Evolutionary conservation across 2,797 vertebrate species (phyloP).

Genomic region (Ctenopoma kingsleyae): DNA sequence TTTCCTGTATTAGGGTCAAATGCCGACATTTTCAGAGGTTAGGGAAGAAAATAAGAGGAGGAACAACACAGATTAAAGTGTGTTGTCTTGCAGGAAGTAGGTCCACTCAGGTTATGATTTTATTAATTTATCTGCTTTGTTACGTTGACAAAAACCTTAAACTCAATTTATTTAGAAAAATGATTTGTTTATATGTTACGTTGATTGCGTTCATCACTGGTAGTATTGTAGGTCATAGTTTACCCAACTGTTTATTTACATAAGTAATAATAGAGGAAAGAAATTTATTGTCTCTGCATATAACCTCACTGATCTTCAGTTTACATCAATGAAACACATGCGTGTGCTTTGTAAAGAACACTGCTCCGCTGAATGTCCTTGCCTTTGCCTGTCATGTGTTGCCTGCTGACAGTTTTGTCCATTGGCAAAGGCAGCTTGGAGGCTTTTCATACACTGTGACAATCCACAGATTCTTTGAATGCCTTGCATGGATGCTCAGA

Average conservation of each 20-base stretch:
- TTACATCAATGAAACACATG: conserved; percentile 51
- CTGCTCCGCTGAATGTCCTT: conserved; percentile 58
- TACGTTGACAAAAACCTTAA: not conserved
- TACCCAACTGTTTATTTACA: conserved; percentile 28
- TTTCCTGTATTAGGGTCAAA: conserved; percentile 61
- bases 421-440: conserved; percentile 54
- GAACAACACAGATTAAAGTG: conserved; percentile 17
- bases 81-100: conserved; percentile 1
- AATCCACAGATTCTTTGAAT: conserved; percentile 73
- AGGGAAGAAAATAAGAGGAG: conserved; percentile 39
- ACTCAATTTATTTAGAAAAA: not conserved
- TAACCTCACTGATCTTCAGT: conserved; percentile 40
- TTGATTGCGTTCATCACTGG: not conserved
- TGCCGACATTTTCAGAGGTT: conserved; percentile 52
- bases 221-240: conserved; percentile 13
- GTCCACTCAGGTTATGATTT: not conserved
- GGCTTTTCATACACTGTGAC: conserved; percentile 65
- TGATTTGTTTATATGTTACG: not conserved
- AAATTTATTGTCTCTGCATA: conserved; percentile 35
- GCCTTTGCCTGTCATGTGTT: conserved; percentile 56
- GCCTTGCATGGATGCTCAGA: conserved; percentile 59
- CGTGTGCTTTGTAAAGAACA: conserved; percentile 47
- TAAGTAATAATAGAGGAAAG: conserved; percentile 14
- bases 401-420: conserved; percentile 69
- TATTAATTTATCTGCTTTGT: not conserved